phyloP scores from a whole-genome alignment of 2,113 vertebrate genomes.

The Centropus bengalensis region DNA sequence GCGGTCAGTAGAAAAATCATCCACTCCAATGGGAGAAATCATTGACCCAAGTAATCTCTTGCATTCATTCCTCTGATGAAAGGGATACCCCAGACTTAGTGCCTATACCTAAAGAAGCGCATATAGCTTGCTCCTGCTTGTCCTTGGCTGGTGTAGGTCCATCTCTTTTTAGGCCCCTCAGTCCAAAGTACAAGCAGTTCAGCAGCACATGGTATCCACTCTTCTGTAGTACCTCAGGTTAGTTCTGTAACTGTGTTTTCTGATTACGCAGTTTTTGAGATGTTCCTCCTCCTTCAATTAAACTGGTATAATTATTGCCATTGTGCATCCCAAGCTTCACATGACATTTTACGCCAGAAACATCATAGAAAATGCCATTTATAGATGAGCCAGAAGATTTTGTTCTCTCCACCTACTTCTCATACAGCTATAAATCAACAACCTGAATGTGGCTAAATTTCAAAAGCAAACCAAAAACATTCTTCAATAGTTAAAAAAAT shows the following conservation, averaged over 20 bases:
- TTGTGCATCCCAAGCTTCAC: not conserved
- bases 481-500: not conserved
- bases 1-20: not conserved
- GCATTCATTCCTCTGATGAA: not conserved
- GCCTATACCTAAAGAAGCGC: not conserved
- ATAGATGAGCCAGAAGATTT: not conserved
- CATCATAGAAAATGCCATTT: not conserved
- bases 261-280: not conserved
- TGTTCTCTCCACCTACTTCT: not conserved
- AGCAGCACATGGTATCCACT: not conserved
- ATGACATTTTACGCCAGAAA: not conserved
- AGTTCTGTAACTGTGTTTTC: not conserved
- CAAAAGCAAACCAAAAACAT: not conserved
- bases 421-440: not conserved
- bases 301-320: not conserved
- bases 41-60: not conserved
- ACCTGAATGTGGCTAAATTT: not conserved
- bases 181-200: not conserved
- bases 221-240: not conserved
- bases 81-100: not conserved
- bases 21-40: accelerated
- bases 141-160: not conserved
- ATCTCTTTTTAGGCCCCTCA: not conserved
- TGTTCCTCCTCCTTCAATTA: not conserved
- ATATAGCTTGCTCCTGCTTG: not conserved